Base-by-base conservation (phyloP, 2,888 invertebrate species). In the Papilio elwesi region DNA sequence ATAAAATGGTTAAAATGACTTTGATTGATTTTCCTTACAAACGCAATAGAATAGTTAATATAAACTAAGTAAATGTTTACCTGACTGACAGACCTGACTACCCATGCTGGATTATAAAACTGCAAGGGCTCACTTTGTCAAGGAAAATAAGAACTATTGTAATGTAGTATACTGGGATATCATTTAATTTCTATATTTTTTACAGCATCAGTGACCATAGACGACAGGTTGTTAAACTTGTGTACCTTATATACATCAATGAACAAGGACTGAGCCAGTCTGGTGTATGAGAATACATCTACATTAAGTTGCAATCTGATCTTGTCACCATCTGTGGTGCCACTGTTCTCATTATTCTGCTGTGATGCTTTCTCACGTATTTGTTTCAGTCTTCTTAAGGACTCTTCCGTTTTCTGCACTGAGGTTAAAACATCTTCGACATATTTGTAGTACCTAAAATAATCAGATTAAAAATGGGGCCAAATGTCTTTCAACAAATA, bases 371-470 rank as follows among this genome's bases (percentile, higher is more conserved):
- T 94, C 74, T 97, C 97, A 76, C 97, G 95, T 26, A 97, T 96
- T 88, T 97, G 96, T 90, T 98, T 98, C 84, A 99, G 94, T 80
- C 98, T 95, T 84, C 97, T 95, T 77, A 99, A 91, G 71, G 98
- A 98, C 85, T 99, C 98, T 86, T 99, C 99, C 79, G 99, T 99
- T 92, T 97, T 98, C 87, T 97, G 97, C 11, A 99, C 98, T 1
- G 98, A 98, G 63, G 96, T 97, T 76, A 99, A 91, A 2, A 99
- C 98, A 89, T 98, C 98, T 81, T 95, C 95, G 15, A 98, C 97
- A 74, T 97, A 95, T 79, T 94, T 94, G 83, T 95, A 95, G 89
- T 97, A 97, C 81, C 95, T 95, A 84, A 55, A 87, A 73, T 12
- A 36, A 47, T 53, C n/a, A 64, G 26, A 47, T 36, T 51, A 52